Evolutionary conservation across 2,888 invertebrate species (phyloP).

Genomic region (Drosophila seclusa): DNA sequence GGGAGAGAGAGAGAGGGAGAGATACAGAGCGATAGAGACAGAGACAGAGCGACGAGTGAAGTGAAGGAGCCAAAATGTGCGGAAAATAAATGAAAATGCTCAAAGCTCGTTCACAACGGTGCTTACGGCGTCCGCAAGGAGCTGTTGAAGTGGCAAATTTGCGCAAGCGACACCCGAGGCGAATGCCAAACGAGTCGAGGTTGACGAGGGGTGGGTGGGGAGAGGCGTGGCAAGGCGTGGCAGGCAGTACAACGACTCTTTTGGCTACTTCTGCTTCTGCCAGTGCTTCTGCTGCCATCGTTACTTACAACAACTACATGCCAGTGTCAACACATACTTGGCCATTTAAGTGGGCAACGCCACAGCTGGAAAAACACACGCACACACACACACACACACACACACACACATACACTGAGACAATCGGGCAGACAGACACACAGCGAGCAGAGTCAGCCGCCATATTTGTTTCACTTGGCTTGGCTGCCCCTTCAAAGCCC

Average conservation of each 20-base stretch:
- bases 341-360: constrained; percentile 74
- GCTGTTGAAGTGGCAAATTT: constrained; percentile 85
- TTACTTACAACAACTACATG: constrained; percentile 84
- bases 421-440: neutral
- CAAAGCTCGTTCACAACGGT: constrained; percentile 84
- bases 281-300: constrained; percentile 66
- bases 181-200: constrained; percentile 29
- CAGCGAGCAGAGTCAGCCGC: constrained; percentile 42
- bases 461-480: constrained; percentile 73
- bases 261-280: constrained; percentile 15
- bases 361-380: constrained; percentile 40
- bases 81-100: constrained; percentile 84
- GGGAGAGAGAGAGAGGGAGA: neutral
- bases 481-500: neutral
- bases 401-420: neutral
- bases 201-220: constrained; percentile 19
- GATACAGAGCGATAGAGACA: constrained; percentile 6
- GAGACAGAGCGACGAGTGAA: constrained; percentile 36
- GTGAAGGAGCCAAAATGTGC: constrained; percentile 70
- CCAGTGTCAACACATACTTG: constrained; percentile 85
- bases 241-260: constrained; percentile 60
- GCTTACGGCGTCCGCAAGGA: constrained; percentile 84
- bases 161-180: constrained; percentile 82
- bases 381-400: constrained; percentile 7
- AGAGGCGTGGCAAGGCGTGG: constrained; percentile 40